Conservation (phyloP, 2,797 vertebrate genomes). For the Fratercula arctica region DNA sequence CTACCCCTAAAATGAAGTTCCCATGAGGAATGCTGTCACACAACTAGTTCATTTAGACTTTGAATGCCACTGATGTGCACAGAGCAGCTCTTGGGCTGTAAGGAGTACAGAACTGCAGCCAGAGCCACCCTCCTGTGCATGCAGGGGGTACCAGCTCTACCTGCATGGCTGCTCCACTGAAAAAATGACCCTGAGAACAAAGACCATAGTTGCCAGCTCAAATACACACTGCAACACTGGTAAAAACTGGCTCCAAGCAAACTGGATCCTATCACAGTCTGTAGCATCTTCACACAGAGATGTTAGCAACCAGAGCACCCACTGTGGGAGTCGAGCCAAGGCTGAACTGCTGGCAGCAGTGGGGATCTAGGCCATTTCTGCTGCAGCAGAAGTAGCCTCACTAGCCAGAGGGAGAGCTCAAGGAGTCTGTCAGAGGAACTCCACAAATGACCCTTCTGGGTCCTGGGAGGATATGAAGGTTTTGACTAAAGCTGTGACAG, state of each 20-base stretch:
- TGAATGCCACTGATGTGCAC: background rate
- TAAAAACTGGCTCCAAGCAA: background rate
- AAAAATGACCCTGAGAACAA: background rate
- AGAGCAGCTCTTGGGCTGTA: background rate
- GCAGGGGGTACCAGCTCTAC: background rate
- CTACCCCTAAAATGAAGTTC: background rate
- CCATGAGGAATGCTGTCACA: background rate
- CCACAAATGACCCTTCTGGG: background rate
- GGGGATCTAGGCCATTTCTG: background rate
- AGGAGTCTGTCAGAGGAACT: background rate
- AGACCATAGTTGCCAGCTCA: background rate
- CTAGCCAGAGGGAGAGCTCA: background rate
- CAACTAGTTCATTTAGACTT: background rate
- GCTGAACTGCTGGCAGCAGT: background rate
- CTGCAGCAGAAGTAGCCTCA: background rate
- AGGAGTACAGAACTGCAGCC: background rate
- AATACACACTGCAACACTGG: background rate
- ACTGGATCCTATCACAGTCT: background rate
- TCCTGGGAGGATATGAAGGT: background rate
- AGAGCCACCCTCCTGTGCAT: accelerated
- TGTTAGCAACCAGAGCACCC: background rate
- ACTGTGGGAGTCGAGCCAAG: accelerated
- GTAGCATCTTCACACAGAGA: background rate
- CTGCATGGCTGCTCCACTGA: background rate
- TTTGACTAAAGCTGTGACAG: background rate